Evolutionary conservation across 1,140 invertebrate species (phyloP), one percentile per base, ranked within the genome.

Genomic region (Rhagoletis pomonella): DNA sequence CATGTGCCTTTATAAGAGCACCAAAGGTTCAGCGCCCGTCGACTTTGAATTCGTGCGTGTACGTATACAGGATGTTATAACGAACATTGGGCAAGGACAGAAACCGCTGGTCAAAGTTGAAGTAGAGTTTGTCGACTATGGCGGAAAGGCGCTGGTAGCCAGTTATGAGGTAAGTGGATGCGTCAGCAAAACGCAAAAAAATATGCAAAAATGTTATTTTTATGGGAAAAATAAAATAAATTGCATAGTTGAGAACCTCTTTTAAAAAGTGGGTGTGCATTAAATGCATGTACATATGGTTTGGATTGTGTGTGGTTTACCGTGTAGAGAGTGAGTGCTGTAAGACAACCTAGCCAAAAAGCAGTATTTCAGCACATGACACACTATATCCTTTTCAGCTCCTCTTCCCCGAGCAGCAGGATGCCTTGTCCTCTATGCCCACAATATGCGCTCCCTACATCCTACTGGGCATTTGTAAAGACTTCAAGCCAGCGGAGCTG

Each of bases 81-180:
- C 89, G 90, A 55, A 89, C 87, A 50, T 88, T 87, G 86, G 81
- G 65, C 39, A 86, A 19, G 58, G 86, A 90, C 39, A 93, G 93
- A 85, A 88, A 90, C 9, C 88, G 93, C 87, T 95, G 94, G 73
- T 81, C 73, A 88, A 89, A 58, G 90, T 90, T 12, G 90, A 92
- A 88, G 95, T 96, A 4, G 94, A 95, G 62, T 96, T 96, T 86
- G 94, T 97, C 5, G 96, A 97, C 91, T 96, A 95, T 90, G 96
- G 96, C 87, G 96, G 96, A 58, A 90, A 88, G 77, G 89, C 88
- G 55, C 90, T 87, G 65, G 91, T 92, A 29, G 89, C 89, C 85
- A 89, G 89, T 87, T 88, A 88, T 84, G 91, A 93, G 88, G 92
- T 93, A 87, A 91, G 91, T 90, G 19, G 0, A 77, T 60, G 29